Base-by-base conservation (phyloP, 2,888 invertebrate species). In the Ptilodon capucinus region DNA sequence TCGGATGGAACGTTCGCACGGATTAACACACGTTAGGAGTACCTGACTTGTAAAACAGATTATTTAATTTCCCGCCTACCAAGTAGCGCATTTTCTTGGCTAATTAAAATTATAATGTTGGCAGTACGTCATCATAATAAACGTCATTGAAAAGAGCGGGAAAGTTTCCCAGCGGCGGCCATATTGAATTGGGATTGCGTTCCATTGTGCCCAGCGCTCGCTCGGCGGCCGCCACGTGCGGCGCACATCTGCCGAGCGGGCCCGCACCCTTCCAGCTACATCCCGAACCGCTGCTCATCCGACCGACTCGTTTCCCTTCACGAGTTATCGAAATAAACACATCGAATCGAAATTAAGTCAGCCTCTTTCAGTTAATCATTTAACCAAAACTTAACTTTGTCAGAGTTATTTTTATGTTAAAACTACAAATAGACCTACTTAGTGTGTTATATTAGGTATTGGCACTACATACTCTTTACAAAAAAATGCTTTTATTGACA, bases 161-260 rank as follows among this genome's bases (percentile, higher is more conserved):
- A 86, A 86, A 81, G 80, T 77, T 80, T 78, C 81, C 79, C 68
- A 66, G 53, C 54, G 69, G 62, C 72, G 72, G 84, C 86, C 87
- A 86, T 87, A 61, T 86, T 88, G 76, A 71, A 74, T 76, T 71
- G 73, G 68, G 66, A 73, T 73, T 73, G 79, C 79, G 86, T 81
- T 83, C 81, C 80, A 84, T 89, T 89, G 86, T 89, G 79, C 81
- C 80, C 78, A 74, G 73, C 71, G 70, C 64, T 64, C 69, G 80
- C 60, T 60, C 70, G 71, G 51, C 65, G 51, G 64, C 5, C 60
- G 81, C 78, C 82, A 81, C 82, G 83, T 83, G 83, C 77, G 67
- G 62, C 70, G 76, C 80, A 82, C 84, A 84, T 83, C 84, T 84
- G 84, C 83, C 78, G 69, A 74, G 66, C 56, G 23, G 51, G 70